phyloP scores from a whole-genome alignment of 2,113 vertebrate species.

The Brachirus orientalis region DNA sequence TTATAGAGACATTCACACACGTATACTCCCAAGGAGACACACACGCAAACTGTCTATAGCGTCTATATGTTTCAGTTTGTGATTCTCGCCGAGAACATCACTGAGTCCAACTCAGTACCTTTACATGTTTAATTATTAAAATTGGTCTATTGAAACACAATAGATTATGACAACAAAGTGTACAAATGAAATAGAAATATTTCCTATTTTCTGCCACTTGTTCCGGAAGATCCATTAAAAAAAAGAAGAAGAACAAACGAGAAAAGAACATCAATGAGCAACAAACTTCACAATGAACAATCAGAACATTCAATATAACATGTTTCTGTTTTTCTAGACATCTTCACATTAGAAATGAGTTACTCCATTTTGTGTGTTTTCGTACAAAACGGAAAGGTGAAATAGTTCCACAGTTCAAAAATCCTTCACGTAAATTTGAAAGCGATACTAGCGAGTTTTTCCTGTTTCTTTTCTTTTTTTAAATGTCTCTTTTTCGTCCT shows the following conservation, averaged over 20 bases:
- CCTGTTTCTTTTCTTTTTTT: background rate
- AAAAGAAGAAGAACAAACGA: conserved; percentile 54
- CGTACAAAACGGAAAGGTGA: conserved; percentile 69
- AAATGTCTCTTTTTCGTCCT: background rate
- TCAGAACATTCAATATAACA: conserved; percentile 80
- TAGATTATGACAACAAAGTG: conserved; percentile 85
- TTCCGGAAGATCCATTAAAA: conserved; percentile 81
- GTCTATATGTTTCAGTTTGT: background rate
- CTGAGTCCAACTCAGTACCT: conserved; percentile 56
- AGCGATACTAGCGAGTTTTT: conserved; percentile 35
- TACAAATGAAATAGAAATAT: conserved; percentile 85
- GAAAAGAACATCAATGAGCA: conserved; percentile 75
- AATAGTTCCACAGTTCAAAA: conserved; percentile 78
- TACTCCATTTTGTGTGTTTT: conserved; percentile 56
- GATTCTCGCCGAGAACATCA: background rate
- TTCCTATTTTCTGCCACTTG: conserved; percentile 73
- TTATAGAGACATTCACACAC: background rate
- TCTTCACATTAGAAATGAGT: conserved; percentile 80
- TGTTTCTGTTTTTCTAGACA: conserved; percentile 66
- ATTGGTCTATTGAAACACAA: conserved; percentile 85
- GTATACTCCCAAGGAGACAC: background rate
- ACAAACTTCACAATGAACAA: conserved; percentile 83
- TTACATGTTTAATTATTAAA: conserved; percentile 86
- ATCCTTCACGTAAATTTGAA: conserved; percentile 68
- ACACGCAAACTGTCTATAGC: too few relatives aligned